A percentile compares a stretch with the other conserved stretches of the same genome.
phyloP scores from a whole-genome alignment of 2,797 vertebrate genomes.

The Anniella stebbinsi region DNA sequence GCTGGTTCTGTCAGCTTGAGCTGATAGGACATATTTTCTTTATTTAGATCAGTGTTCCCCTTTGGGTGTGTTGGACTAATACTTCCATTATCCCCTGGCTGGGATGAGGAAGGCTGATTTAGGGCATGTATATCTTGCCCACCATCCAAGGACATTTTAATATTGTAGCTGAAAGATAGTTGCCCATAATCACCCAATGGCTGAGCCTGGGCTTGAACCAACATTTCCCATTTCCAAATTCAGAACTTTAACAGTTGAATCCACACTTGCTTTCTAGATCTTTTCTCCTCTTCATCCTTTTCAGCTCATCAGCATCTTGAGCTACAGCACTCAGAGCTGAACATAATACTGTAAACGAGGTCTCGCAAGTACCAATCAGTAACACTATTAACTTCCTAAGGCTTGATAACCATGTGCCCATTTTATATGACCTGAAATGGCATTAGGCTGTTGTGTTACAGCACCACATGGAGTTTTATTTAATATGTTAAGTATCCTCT shows the following conservation, averaged over 20 bases:
- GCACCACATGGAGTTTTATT: neutral
- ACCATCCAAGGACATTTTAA: neutral
- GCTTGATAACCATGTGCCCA: neutral
- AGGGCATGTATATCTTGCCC: neutral
- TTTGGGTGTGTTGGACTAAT: no score
- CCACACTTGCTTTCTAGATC: neutral
- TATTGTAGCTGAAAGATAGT: neutral
- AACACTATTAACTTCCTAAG: neutral
- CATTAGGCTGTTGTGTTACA: neutral
- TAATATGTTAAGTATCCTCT: neutral
- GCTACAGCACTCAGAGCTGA: neutral
- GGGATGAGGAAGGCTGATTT: neutral
- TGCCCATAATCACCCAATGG: neutral
- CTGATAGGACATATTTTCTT: neutral
- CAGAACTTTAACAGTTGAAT: neutral
- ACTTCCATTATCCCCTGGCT: no score
- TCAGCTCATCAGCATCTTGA: neutral
- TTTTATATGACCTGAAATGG: neutral
- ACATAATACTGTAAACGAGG: neutral
- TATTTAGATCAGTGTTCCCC: neutral
- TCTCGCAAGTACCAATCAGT: neutral
- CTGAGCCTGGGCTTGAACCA: neutral
- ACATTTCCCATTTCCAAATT: neutral
- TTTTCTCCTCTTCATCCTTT: neutral
- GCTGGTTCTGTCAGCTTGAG: neutral